Evolutionary conservation across 92 coral and sea anemone species (phyloP).

Genomic region (Zoanthus solanderi): DNA sequence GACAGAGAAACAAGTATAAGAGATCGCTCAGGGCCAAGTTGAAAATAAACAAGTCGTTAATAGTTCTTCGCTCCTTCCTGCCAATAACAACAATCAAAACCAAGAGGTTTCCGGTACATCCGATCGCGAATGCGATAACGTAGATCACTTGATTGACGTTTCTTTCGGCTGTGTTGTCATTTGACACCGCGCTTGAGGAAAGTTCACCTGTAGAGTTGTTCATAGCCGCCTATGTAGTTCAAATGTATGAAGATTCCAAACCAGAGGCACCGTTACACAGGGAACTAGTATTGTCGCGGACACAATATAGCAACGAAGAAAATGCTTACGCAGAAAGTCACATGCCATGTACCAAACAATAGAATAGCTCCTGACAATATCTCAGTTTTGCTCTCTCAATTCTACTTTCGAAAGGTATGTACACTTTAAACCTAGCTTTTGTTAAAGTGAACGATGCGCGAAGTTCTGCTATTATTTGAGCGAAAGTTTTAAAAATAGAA

Average conservation of each 20-base stretch:
- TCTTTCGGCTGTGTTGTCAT: constrained; percentile 43
- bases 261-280: neutral
- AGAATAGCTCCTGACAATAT: neutral
- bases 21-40: constrained; percentile 92
- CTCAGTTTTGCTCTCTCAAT: neutral
- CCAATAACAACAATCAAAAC: constrained; percentile 88
- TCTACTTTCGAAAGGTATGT: neutral
- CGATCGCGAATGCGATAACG: constrained; percentile 78
- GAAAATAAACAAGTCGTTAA: constrained; percentile 90
- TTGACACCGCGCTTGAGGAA: neutral
- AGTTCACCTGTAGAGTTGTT: constrained; percentile 23
- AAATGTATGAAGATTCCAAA: neutral
- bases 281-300: neutral
- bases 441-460: too few species aligned
- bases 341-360: neutral
- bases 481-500: too few species aligned
- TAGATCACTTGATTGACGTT: constrained; percentile 84
- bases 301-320: neutral
- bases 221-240: neutral
- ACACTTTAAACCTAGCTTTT: too few species aligned
- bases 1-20: constrained; percentile 83
- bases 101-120: constrained; percentile 84
- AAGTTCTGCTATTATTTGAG: too few species aligned
- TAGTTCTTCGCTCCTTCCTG: constrained; percentile 85
- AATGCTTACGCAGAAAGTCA: neutral